Evolutionary conservation across 2,113 vertebrate species (phyloP).

Genomic region (Piaya cayana): DNA sequence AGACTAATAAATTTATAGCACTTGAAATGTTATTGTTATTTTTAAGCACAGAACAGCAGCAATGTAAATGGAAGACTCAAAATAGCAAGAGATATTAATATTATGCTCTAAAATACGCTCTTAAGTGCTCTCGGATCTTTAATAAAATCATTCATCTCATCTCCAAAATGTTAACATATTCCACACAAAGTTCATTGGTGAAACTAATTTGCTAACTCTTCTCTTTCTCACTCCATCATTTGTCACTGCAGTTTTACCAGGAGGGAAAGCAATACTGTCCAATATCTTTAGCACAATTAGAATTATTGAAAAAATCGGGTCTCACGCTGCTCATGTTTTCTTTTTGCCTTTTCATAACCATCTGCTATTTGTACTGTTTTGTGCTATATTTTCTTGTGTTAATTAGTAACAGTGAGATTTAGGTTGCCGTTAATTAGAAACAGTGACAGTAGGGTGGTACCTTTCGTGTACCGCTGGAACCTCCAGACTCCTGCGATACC

Average conservation of each 20-base stretch:
- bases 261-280: constrained; percentile 6
- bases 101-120: neutral
- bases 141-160: constrained; percentile 10
- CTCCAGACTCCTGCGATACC: neutral
- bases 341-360: constrained; percentile 60
- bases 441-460: neutral
- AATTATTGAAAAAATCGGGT: constrained; percentile 36
- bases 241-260: constrained; percentile 45
- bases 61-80: neutral
- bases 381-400: constrained; percentile 40
- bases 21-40: constrained; percentile 2
- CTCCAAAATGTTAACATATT: constrained; percentile 34
- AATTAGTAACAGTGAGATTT: constrained; percentile 27
- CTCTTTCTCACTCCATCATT: constrained; percentile 35
- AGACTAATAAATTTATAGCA: neutral
- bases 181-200: neutral
- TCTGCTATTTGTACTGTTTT: constrained; percentile 49
- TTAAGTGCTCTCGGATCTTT: neutral
- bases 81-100: neutral
- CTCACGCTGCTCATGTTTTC: constrained; percentile 64
- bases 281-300: constrained; percentile 51
- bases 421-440: constrained; percentile 52
- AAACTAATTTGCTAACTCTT: constrained; percentile 46
- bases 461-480: neutral
- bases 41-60: neutral